phyloP scores from a whole-genome alignment of 1,140 invertebrate genomes.

The Temnothorax nylanderi region DNA sequence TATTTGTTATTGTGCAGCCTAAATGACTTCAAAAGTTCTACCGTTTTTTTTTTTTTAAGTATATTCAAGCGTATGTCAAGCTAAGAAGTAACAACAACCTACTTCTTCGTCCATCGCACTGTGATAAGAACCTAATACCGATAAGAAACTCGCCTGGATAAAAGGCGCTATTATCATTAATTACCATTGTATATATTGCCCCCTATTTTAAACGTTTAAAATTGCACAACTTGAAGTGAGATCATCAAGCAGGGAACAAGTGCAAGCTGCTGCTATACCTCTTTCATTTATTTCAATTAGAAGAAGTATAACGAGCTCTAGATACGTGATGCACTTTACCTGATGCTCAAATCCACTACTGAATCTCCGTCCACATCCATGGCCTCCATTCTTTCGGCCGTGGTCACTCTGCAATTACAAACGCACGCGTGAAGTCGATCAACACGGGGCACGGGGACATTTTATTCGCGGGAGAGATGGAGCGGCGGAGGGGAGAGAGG shows the following conservation, averaged over 20 bases:
- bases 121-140: constrained; percentile 38
- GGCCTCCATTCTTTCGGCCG: constrained; percentile 86
- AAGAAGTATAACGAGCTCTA: background rate
- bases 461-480: background rate
- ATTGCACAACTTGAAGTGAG: background rate
- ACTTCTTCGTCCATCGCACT: constrained; percentile 25
- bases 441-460: constrained; percentile 15
- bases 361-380: constrained; percentile 89
- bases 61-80: background rate
- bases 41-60: background rate
- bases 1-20: background rate
- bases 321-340: constrained; percentile 83
- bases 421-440: constrained; percentile 43
- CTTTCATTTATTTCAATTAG: background rate
- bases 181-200: constrained; percentile 34
- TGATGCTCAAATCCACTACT: constrained; percentile 91
- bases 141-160: constrained; percentile 59
- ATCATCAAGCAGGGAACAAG: too few species aligned
- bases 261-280: background rate
- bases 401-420: constrained; percentile 62
- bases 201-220: constrained; percentile 16
- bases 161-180: constrained; percentile 49
- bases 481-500: background rate
- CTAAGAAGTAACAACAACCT: constrained; percentile 19
- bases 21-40: background rate